Base-by-base conservation (phyloP, 1,140 invertebrate species). In the Aethina tumida region DNA sequence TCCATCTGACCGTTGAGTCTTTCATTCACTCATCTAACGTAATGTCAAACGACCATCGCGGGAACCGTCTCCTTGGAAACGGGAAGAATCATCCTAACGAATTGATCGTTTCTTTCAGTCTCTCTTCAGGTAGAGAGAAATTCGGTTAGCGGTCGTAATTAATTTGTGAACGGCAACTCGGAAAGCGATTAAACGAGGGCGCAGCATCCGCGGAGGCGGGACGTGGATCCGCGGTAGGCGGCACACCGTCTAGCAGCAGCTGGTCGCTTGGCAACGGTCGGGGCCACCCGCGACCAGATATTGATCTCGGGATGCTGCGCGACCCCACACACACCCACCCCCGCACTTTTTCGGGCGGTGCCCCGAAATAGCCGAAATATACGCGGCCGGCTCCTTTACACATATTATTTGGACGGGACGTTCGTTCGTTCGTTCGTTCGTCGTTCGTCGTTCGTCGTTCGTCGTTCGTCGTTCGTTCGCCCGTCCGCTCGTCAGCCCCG, bases 211-310 rank as follows among this genome's bases (percentile, higher is more conserved):
- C 19, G 14, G 41, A 31, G 52, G 43, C 39, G 49, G 43, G 36
- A 35, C 27, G 36, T 38, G 32, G 40, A 39, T 38, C 44, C 44
- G 52, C 49, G 48, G 54, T 53, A 52, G 57, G 58, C 58, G 58
- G 50, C 58, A 57, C 56, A 52, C 56, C 45, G 56, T 59, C 58
- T 60, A 56, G 58, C 58, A 60, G 58, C 58, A 59, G 58, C 58
- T 60, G 53, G 58, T 60, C 35, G 47, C 45, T 49, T 51, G 47
- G 53, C 30, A 38, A 58, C 58, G 35, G 35, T 29, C 36, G 35
- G 28, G 42, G 48, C 42, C 45, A 49, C 53, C 52, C 50, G 53
- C 52, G 52, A 47, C 27, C 50, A 55, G 55, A 60, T 60, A 60
- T 60, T 60, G 58, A 60, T 60, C 58, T 60, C 47, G 27, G 20